Base-by-base conservation (phyloP, 2,113 vertebrate genomes). In the Chloebia gouldiae region DNA sequence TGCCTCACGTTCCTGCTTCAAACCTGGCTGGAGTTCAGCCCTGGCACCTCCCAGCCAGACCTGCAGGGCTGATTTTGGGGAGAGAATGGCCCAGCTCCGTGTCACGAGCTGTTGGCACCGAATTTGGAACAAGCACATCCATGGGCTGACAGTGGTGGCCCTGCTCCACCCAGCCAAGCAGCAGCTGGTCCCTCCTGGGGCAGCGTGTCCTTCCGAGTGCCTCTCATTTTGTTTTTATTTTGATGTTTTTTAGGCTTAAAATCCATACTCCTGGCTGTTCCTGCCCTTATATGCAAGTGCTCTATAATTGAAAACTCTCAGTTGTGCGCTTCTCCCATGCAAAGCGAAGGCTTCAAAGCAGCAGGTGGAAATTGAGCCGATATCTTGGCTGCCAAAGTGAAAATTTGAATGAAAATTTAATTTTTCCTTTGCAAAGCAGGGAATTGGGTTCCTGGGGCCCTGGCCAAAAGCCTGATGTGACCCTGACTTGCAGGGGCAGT, bases 341-440 rank as follows among this genome's bases (percentile, higher is more conserved):
- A 89, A 92, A 92, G 93, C 5, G 0, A 59, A 88, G 87, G 53
- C 93, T 92, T 70, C 53, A 23, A 50, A 91, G 87, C 96, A 96
- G 97, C 92, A 87, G 97, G 97, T 92, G 92, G 95, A 89, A 96
- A 97, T 96, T 51, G 94, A 96, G 86, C 89, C 21, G n/a, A 61
- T 53, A 64, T 56, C 88, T 80, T 61, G 53, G 92, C 86, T 42
- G 84, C 71, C 3, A 0, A 91, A 95, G 96, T 89, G 90, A 93
- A 91, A 94, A 94, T 93, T 94, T 73, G 92, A 96, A 81, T 59
- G 69, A 79, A 91, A 96, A 94, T 80, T 88, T 86, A 75, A 91
- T 95, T 76, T 94, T 87, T 49, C 63, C 56, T 30, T 39, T 0
- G 0, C 78, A 40, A 70, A 80, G 87, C 33, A 1, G 81, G 60